A percentile compares a stretch with the other conserved stretches of the same genome.
Evolutionary conservation across 2,113 vertebrate genomes (phyloP).

Genomic region (Tetrax tetrax): DNA sequence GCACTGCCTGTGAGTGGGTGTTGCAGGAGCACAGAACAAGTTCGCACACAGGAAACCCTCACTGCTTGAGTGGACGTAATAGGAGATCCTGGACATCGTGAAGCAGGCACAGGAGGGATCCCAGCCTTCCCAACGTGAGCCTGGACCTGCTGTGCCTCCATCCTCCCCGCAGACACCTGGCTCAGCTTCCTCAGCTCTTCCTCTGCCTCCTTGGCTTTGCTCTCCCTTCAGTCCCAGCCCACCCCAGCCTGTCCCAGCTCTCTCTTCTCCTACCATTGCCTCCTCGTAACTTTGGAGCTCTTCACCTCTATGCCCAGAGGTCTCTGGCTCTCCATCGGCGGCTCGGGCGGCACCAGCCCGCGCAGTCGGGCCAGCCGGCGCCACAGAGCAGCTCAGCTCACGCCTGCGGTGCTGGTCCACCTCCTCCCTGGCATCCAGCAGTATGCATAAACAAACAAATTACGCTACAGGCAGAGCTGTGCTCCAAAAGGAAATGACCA

Average conservation of each 20-base stretch:
- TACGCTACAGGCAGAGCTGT: not conserved
- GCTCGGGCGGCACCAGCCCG: not conserved
- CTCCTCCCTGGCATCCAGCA: not conserved
- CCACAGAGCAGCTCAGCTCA: not conserved
- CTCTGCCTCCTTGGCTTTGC: not conserved
- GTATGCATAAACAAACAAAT: slow-evolving; percentile 8
- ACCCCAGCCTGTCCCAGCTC: not conserved
- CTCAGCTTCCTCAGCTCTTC: not conserved
- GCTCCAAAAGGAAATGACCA: slow-evolving; percentile 48
- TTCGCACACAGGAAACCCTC: not conserved
- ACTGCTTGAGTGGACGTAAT: not conserved
- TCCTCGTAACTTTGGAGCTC: slow-evolving; percentile 24
- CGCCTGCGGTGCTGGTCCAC: not conserved
- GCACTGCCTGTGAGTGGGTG: not conserved
- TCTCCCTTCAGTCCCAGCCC: not conserved
- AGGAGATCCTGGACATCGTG: not conserved
- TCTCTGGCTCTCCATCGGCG: not conserved
- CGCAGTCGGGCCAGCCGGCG: rapidly evolving
- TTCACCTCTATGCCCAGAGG: not conserved
- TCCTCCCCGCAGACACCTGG: not conserved
- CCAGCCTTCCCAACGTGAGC: not conserved
- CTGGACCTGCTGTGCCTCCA: not conserved
- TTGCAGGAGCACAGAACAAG: not conserved
- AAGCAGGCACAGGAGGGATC: not conserved
- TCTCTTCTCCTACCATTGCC: slow-evolving; percentile 26